Evolutionary conservation across 2,113 vertebrate species (phyloP), one percentile per base, ranked within the genome.

Genomic region (Aphelocoma coerulescens): DNA sequence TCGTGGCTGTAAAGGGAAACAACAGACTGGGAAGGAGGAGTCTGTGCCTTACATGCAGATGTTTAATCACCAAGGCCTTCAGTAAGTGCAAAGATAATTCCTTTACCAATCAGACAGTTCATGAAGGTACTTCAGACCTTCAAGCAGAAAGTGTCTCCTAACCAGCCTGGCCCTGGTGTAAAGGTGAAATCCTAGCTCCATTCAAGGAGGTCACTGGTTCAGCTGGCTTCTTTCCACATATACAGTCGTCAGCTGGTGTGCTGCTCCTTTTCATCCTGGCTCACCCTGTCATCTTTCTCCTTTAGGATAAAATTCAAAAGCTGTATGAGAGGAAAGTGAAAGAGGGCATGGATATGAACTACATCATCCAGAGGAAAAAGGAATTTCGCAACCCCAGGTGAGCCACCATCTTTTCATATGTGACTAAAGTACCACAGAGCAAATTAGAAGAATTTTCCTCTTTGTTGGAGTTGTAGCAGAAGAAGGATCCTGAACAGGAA

Each of bases 341-440:
- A 41, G 99, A 99, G 78, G 99, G 99, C 33, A 99, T 99, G 95
- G 99, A 99, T 96, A 99, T 99, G 97, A 99, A 99, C 97, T 98
- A 97, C 79, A 99, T 99, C 85, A 99, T 99, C 96, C 99, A 99
- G 95, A 99, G 99, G 95, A 99, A 99, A 95, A 99, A 99, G 72
- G 99, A 99, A 78, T 99, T 99, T 71, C 98, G 99, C 86, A 99
- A 99, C 94, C 99, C 99, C 58, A 99, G 99, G 99, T 99, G 89
- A 93, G 95, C 39, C n/a, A 44, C 59, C 20, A 6, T 24, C 22
- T 72, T 59, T 22, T 72, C n/a, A 10, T 19, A 2, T 7, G 16
- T 71, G 33, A 74, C 69, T 39, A 16, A n/a, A 91, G 76, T 33
- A 58, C 35, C 19, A 48, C 20, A 74, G 44, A 69, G 35, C 3